phyloP scores from a whole-genome alignment of 2,113 vertebrate species.

The Mesitornis unicolor region DNA sequence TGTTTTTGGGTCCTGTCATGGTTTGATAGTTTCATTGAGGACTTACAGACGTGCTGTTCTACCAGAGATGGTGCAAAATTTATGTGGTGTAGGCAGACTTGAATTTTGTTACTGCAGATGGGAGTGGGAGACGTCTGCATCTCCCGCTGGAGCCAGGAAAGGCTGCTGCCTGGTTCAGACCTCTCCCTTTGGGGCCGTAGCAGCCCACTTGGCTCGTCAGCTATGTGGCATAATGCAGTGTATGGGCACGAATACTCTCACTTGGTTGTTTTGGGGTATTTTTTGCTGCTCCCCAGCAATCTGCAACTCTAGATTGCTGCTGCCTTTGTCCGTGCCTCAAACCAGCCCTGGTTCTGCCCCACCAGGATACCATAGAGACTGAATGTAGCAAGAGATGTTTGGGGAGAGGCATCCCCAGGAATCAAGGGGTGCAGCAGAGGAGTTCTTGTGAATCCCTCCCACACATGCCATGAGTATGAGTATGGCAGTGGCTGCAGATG shows the following conservation, averaged over 20 bases:
- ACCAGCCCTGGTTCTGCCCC: neutral
- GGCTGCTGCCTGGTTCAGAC: neutral
- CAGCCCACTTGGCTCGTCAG: neutral
- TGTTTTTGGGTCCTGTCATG: rapidly evolving
- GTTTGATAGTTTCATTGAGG: neutral
- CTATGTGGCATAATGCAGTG: rapidly evolving
- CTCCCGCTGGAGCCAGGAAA: neutral
- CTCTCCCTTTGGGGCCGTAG: neutral
- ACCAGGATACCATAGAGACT: neutral
- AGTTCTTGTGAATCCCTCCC: neutral
- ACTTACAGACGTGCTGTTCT: neutral
- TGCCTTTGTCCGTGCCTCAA: neutral
- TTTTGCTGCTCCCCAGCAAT: neutral
- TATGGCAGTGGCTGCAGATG: conserved; percentile 20
- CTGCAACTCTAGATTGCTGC: neutral
- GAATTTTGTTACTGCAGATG: neutral
- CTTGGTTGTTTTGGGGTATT: neutral
- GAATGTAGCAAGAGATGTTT: neutral
- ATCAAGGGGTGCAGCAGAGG: neutral
- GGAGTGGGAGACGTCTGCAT: neutral
- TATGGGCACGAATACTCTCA: neutral
- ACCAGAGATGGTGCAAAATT: rapidly evolving
- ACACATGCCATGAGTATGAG: neutral
- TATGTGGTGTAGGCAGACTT: neutral
- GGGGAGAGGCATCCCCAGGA: neutral